Evolutionary conservation across 2,888 invertebrate species (phyloP), one percentile per base, ranked within the genome.

Genomic region (Asteroscopus sphinx): DNA sequence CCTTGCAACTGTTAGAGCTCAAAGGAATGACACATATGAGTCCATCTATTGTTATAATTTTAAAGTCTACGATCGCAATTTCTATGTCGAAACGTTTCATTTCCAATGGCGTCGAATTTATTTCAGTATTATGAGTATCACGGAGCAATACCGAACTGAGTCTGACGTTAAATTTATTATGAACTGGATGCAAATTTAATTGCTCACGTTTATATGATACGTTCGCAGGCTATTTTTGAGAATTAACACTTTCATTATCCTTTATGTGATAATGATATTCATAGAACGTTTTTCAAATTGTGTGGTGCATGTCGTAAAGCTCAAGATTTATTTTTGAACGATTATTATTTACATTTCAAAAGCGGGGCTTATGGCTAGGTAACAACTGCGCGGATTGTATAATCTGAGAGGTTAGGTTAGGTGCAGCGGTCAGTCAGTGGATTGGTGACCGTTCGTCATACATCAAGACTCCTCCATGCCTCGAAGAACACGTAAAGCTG

Each of bases 171-270:
- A 48, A 63, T 63, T 17, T 40, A 32, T 60, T 36, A 48, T 55
- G 32, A 13, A 37, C 8, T 45, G 28, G 12, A 40, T 64, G 65
- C 37, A 66, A 46, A 54, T 52, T 49, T 51, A 37, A 54, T 56
- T 28, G 25, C 33, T 36, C 26, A 13, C 48, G 26, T 30, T 21
- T 39, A 45, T 11, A 17, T 39, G 30, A 51, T 46, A 62, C 39
- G 44, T 46, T 52, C 33, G 6, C 25, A n/a, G 32, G 17, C 40
- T 60, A 62, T 47, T 46, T 59, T 56, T 21, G 28, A 44, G 12
- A 37, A 57, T 66, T 46, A 66, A 61, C 32, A 32, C 32, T 44
- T 13, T 17, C 25, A 21, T 32, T 40, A 44, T 56, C 28, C 15
- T 35, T 11, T 28, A 44, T 33, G 11, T 30, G 17, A 4, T 21